A percentile compares a stretch with the other conserved stretches of the same genome.
phyloP scores from a whole-genome alignment of 2,113 vertebrate genomes.

The Martes martes region DNA sequence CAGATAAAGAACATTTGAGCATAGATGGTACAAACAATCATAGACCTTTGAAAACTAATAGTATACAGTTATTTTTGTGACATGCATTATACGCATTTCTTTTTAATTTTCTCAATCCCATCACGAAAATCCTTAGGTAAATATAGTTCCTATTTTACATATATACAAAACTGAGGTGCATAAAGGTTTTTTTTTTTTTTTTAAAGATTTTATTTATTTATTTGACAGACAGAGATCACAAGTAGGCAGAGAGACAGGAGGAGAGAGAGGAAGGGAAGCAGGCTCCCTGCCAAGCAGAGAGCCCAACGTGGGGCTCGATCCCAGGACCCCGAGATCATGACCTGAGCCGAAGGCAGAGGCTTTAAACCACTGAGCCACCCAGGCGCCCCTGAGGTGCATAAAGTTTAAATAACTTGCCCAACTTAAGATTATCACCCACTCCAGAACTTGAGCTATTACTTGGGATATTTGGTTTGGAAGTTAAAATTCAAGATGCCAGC shows the following conservation, averaged over 20 bases:
- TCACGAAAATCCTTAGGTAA: constrained; percentile 14
- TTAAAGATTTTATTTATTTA: no score
- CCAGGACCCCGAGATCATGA: no score
- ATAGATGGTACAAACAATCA: not conserved
- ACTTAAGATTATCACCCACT: not conserved
- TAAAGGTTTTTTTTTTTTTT: no score
- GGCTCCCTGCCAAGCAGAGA: no score
- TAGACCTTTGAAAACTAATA: not conserved
- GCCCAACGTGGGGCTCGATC: no score
- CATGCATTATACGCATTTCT: not conserved
- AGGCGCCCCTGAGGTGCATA: no score
- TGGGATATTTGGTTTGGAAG: not conserved
- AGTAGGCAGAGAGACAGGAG: no score
- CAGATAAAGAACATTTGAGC: not conserved
- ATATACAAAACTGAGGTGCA: not conserved
- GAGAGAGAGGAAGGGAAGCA: no score
- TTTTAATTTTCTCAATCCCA: constrained; percentile 14
- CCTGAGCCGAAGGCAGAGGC: no score
- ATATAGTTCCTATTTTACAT: not conserved
- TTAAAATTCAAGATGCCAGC: not conserved
- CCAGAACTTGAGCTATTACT: not conserved
- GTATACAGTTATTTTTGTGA: constrained; percentile 21
- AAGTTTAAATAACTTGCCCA: constrained; percentile 21
- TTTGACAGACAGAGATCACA: no score
- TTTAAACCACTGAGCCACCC: no score